phyloP scores from a whole-genome alignment of 2,888 invertebrate species.

The Uloborus plumipes region DNA sequence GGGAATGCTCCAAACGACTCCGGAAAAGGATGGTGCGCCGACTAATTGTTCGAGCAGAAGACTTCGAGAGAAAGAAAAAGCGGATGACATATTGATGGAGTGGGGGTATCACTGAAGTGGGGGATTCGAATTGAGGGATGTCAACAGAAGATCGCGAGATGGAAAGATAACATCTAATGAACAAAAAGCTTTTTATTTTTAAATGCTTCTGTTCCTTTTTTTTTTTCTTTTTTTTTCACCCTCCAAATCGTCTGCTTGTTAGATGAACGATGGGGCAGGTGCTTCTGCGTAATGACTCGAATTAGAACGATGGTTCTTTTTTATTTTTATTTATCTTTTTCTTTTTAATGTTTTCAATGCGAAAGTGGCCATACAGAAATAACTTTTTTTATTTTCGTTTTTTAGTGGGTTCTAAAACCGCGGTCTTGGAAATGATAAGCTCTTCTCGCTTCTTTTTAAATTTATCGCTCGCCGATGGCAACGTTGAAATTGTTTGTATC shows the following conservation, averaged over 20 bases:
- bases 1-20: conserved; percentile 3
- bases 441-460: too few species aligned
- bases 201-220: conserved; percentile 14
- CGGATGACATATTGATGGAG: conserved; percentile 60
- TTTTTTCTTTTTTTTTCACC: background rate
- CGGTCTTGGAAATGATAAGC: too few species aligned
- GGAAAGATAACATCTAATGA: conserved; percentile 57
- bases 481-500: too few species aligned
- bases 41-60: conserved; percentile 57
- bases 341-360: background rate
- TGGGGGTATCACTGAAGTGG: conserved; percentile 31
- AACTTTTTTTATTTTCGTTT: too few species aligned
- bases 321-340: background rate
- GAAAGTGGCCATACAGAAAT: too few species aligned
- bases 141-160: conserved; percentile 36
- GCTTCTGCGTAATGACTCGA: conserved; percentile 26
- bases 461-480: too few species aligned
- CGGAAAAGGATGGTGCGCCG: conserved; percentile 40
- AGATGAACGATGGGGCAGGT: conserved; percentile 39
- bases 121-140: conserved; percentile 22
- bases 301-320: background rate
- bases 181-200: conserved; percentile 40
- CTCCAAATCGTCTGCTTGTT: conserved; percentile 27
- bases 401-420: too few species aligned
- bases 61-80: conserved; percentile 5